phyloP scores from a whole-genome alignment of 2,113 vertebrate species.

The Corapipo altera region DNA sequence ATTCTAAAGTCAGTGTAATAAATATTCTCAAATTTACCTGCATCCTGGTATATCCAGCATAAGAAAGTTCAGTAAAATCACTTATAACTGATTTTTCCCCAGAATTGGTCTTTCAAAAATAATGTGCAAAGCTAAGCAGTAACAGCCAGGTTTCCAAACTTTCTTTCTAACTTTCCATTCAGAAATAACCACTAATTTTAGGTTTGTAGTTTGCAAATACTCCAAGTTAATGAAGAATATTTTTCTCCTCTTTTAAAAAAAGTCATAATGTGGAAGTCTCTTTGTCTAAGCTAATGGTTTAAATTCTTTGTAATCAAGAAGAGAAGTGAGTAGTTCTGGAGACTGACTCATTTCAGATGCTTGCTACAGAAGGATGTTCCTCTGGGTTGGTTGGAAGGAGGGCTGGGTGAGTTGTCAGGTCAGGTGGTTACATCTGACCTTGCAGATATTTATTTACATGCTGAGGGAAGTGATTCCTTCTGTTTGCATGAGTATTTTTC shows the following conservation, averaged over 20 bases:
- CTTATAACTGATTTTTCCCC: neutral
- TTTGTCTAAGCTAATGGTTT: neutral
- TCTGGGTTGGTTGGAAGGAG: neutral
- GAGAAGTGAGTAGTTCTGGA: neutral
- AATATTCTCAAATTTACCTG: neutral
- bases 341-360: neutral
- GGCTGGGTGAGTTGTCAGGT: neutral
- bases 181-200: neutral
- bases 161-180: neutral
- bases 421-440: neutral
- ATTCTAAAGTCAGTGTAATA: neutral
- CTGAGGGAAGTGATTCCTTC: neutral
- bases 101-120: neutral
- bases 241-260: neutral
- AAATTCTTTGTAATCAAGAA: neutral
- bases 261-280: neutral
- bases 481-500: neutral
- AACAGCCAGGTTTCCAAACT: neutral
- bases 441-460: neutral
- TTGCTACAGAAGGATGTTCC: neutral
- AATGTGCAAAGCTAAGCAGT: neutral
- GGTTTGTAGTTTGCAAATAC: neutral
- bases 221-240: neutral
- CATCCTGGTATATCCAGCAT: neutral
- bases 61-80: neutral